Conservation (phyloP, 2,113 vertebrate species). For the Sardina pilchardus region DNA sequence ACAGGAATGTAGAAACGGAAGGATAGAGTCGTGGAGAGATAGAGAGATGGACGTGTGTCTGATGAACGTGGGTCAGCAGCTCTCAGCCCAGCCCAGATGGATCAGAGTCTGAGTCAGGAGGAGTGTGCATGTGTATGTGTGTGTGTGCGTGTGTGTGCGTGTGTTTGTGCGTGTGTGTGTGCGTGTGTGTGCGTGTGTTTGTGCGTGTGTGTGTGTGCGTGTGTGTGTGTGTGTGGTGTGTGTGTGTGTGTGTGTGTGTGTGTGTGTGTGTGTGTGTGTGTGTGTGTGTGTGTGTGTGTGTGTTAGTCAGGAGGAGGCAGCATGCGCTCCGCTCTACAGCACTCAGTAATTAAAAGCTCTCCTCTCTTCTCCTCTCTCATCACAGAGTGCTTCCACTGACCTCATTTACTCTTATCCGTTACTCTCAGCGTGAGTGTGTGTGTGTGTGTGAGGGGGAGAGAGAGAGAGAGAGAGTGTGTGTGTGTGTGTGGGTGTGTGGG, state of each 20-base stretch:
- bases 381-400: not conserved
- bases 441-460: not conserved
- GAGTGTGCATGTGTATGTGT: not conserved
- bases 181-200: not conserved
- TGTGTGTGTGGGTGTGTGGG: too few species aligned
- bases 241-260: not conserved
- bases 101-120: too few species aligned
- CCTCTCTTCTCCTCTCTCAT: not conserved
- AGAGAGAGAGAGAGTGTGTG: too few species aligned
- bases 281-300: too few species aligned
- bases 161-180: too few species aligned
- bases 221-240: too few species aligned
- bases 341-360: constrained; percentile 1
- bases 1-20: not conserved
- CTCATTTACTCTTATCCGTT: not conserved
- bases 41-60: not conserved
- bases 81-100: too few species aligned
- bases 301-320: too few species aligned
- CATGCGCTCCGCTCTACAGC: not conserved
- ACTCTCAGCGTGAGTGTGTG: not conserved
- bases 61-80: not conserved
- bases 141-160: not conserved
- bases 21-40: not conserved
- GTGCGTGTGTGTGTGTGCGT: too few species aligned
- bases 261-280: not conserved